These are phyloP conservation scores for Bombus balteatus DNA, from an alignment of 1,140 invertebrate species.

Conservation along the genomic window DNA sequence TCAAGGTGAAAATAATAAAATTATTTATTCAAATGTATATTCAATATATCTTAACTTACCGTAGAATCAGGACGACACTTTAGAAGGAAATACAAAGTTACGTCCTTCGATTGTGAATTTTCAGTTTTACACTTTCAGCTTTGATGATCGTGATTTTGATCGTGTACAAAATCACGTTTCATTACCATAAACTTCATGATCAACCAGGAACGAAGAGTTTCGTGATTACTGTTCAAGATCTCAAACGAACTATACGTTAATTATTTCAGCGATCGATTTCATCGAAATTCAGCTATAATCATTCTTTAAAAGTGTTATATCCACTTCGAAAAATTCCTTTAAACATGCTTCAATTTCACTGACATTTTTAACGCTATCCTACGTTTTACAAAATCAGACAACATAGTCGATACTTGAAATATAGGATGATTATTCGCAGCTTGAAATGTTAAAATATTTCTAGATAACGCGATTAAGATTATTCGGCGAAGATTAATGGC, in stretches of 20 bases:
- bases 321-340: background rate
- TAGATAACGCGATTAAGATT: background rate
- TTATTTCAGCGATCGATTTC: background rate
- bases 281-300: background rate
- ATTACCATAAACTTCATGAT: conserved; percentile 31
- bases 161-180: background rate
- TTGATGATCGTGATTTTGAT: conserved; percentile 8
- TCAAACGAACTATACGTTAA: background rate
- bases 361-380: background rate
- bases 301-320: background rate
- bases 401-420: background rate
- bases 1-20: background rate
- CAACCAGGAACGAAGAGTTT: background rate
- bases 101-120: background rate
- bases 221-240: background rate
- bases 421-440: background rate
- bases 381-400: background rate
- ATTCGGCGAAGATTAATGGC: background rate
- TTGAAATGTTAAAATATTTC: background rate
- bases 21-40: background rate
- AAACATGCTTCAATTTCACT: background rate
- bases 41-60: background rate
- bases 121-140: background rate
- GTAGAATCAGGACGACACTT: background rate
- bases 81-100: background rate